Conservation (phyloP, 1,140 invertebrate species). For the Araneus ventricosus region DNA sequence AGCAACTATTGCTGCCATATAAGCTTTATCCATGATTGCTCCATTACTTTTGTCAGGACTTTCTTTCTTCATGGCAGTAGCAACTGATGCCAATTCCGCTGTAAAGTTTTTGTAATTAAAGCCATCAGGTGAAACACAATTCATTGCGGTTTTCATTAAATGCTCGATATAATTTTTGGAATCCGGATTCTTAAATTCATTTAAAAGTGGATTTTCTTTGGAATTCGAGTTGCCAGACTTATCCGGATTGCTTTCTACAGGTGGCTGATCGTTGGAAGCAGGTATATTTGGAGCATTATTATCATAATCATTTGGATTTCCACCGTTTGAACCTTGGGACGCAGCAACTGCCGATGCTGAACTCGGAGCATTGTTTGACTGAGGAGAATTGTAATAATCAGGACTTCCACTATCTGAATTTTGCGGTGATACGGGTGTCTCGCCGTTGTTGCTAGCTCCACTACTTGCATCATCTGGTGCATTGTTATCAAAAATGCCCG, state of each 20-base stretch:
- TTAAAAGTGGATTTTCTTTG: neutral
- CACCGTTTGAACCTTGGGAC: neutral
- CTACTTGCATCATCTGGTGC: neutral
- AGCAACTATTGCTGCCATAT: constrained; percentile 18
- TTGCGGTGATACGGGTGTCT: neutral
- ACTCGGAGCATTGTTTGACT: neutral
- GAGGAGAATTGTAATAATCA: neutral
- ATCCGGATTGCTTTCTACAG: neutral
- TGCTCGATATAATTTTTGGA: neutral
- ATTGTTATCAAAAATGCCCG: neutral
- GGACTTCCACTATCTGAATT: too few relatives aligned
- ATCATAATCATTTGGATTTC: neutral
- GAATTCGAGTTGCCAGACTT: neutral
- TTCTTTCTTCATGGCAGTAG: neutral
- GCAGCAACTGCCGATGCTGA: neutral
- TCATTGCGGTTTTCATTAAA: neutral
- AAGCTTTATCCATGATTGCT: neutral
- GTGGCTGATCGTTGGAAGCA: neutral
- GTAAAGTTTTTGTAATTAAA: constrained; percentile 20
- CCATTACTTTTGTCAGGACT: neutral
- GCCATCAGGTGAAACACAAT: neutral
- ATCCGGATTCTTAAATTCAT: neutral
- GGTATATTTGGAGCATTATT: neutral
- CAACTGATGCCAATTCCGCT: neutral
- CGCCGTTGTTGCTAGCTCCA: neutral